These are phyloP conservation scores for Thryonomys swinderianus DNA, from an alignment of 2,113 vertebrate species.

Conservation along the genomic window DNA sequence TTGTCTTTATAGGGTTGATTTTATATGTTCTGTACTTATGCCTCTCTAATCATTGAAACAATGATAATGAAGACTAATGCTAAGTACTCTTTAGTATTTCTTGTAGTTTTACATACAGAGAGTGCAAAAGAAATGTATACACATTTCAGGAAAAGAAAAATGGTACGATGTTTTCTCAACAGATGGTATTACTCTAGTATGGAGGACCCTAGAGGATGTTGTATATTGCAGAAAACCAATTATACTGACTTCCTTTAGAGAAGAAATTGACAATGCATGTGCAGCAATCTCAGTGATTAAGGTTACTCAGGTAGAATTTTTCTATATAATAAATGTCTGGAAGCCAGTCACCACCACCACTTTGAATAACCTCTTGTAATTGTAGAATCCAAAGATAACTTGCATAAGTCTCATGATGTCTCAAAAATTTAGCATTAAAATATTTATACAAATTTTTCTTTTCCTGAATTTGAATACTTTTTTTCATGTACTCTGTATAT, in stretches of 20 bases:
- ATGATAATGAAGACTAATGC: not conserved
- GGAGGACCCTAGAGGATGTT: not conserved
- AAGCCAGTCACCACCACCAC: not conserved
- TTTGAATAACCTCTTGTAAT: not conserved
- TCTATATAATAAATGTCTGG: not conserved
- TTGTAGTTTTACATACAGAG: not conserved
- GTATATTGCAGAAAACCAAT: not conserved
- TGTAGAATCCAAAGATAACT: not conserved
- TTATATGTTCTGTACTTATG: not conserved
- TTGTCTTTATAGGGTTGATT: not conserved
- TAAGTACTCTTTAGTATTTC: not conserved
- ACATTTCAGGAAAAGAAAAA: not conserved
- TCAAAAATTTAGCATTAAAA: too few relatives aligned
- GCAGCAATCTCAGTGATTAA: not conserved
- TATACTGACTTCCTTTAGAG: not conserved
- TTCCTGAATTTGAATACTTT: not conserved
- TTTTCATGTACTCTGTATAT: not conserved
- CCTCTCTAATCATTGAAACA: slow-evolving; percentile 21
- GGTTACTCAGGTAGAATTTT: not conserved
- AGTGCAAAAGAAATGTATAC: not conserved
- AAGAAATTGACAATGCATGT: not conserved
- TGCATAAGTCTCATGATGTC: too few relatives aligned
- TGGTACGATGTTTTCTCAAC: not conserved
- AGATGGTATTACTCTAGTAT: not conserved
- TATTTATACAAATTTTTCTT: not conserved